Conservation (phyloP, 2,113 vertebrate genomes). For the Cottus gobio region DNA sequence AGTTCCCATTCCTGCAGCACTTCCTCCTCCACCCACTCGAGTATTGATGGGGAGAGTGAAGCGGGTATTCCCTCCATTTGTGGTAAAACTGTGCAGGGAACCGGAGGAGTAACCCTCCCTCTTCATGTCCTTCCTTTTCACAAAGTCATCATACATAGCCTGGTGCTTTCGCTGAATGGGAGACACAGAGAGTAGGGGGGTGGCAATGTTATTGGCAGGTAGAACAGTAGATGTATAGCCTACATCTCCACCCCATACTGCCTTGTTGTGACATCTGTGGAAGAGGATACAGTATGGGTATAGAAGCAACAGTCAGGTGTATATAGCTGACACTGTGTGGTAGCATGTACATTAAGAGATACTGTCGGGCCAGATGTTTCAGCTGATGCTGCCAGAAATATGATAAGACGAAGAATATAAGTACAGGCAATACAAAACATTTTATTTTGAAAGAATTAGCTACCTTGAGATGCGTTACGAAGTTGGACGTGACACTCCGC, state of each 20-base stretch:
- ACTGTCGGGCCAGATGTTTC: slow-evolving; percentile 9
- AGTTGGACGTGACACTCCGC: slow-evolving; percentile 86
- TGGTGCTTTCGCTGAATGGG: slow-evolving; percentile 83
- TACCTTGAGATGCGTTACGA: slow-evolving; percentile 88
- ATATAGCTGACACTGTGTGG: neutral
- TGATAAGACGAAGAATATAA: neutral
- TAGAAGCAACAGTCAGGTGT: slow-evolving; percentile 43
- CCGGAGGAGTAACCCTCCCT: slow-evolving; percentile 82
- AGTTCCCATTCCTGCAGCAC: slow-evolving; percentile 49
- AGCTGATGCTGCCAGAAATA: slow-evolving; percentile 10
- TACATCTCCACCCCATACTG: neutral
- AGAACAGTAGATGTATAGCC: neutral
- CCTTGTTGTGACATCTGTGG: slow-evolving; percentile 3
- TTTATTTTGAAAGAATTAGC: slow-evolving; percentile 36
- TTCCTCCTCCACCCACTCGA: slow-evolving; percentile 37
- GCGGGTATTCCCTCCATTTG: slow-evolving; percentile 70
- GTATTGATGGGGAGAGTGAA: slow-evolving; percentile 57
- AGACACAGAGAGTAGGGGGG: slow-evolving; percentile 31
- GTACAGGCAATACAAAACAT: neutral
- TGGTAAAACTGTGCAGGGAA: slow-evolving; percentile 71
- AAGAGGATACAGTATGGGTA: neutral
- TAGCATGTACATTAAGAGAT: neutral
- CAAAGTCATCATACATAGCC: slow-evolving; percentile 87
- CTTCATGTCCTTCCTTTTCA: slow-evolving; percentile 87
- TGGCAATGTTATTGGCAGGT: slow-evolving; percentile 1